phyloP scores from a whole-genome alignment of 2,888 invertebrate species.

The Priocnemis perturbator region DNA sequence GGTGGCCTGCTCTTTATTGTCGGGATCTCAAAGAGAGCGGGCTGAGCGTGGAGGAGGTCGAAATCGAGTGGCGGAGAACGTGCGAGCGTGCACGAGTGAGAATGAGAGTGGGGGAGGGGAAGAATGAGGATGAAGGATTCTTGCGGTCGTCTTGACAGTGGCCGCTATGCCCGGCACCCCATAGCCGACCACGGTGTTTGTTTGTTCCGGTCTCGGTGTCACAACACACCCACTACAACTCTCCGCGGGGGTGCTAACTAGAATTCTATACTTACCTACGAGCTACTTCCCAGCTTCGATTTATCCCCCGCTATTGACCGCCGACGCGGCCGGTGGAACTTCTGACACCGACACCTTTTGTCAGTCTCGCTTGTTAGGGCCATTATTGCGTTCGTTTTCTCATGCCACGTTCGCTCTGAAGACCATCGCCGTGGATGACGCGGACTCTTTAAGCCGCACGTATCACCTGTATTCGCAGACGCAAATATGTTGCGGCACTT shows the following conservation, averaged over 20 bases:
- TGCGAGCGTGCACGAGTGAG: not conserved
- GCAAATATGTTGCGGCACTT: no score
- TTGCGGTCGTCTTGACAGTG: slow-evolving; percentile 56
- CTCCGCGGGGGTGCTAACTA: slow-evolving; percentile 67
- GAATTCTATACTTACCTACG: slow-evolving; percentile 57
- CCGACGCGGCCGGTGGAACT: not conserved
- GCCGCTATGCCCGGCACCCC: slow-evolving; percentile 29
- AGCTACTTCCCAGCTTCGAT: slow-evolving; percentile 3
- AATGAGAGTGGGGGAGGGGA: slow-evolving; percentile 19
- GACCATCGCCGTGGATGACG: no score
- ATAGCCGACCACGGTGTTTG: slow-evolving; percentile 63
- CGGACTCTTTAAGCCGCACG: no score
- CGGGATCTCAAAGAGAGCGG: slow-evolving; percentile 22
- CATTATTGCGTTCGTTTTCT: not conserved
- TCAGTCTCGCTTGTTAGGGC: not conserved
- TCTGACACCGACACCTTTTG: slow-evolving; percentile 1
- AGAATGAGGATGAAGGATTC: slow-evolving; percentile 40
- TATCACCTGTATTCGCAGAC: no score
- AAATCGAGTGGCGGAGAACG: slow-evolving; percentile 16
- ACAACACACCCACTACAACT: slow-evolving; percentile 70
- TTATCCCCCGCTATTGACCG: slow-evolving; percentile 8
- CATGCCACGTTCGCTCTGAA: no score
- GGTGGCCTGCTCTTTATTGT: slow-evolving; percentile 22
- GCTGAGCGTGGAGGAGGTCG: slow-evolving; percentile 2
- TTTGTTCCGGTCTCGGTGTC: slow-evolving; percentile 67